Conservation (phyloP, 2,113 vertebrate genomes). For the Capra hircus region DNA sequence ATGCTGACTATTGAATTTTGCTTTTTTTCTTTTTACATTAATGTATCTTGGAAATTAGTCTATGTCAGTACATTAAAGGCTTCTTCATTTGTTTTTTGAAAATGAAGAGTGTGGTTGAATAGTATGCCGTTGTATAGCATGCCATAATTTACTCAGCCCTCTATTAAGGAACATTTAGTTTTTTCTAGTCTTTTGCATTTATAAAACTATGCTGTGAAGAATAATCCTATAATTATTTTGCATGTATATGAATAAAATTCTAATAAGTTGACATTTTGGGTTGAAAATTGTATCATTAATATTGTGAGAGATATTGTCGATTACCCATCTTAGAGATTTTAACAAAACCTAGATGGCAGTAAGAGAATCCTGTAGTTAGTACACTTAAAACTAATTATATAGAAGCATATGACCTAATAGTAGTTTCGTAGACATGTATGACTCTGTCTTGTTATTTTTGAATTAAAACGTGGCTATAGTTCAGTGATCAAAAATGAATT, state of each 20-base stretch:
- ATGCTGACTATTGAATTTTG: neutral
- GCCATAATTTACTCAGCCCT: neutral
- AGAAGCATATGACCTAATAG: neutral
- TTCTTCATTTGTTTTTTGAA: neutral
- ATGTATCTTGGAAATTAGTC: neutral
- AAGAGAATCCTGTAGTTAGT: neutral
- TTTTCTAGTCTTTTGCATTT: constrained; percentile 1
- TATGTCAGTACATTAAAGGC: neutral
- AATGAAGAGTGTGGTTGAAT: neutral
- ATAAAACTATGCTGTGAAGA: neutral
- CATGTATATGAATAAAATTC: neutral
- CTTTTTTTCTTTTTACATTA: neutral
- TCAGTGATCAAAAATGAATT: neutral
- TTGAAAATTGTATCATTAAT: neutral
- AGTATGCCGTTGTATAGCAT: neutral
- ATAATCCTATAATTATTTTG: neutral
- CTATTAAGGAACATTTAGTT: neutral
- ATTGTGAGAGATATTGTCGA: neutral
- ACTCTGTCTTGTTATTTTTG: neutral
- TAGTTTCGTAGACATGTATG: neutral
- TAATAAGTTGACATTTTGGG: neutral
- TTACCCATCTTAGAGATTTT: neutral
- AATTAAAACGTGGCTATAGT: neutral
- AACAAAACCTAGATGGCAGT: neutral
- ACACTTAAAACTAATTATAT: neutral